These are phyloP conservation scores for Paedocypris sp. DNA, from an alignment of 2,113 vertebrate species.

Conservation along the genomic window DNA sequence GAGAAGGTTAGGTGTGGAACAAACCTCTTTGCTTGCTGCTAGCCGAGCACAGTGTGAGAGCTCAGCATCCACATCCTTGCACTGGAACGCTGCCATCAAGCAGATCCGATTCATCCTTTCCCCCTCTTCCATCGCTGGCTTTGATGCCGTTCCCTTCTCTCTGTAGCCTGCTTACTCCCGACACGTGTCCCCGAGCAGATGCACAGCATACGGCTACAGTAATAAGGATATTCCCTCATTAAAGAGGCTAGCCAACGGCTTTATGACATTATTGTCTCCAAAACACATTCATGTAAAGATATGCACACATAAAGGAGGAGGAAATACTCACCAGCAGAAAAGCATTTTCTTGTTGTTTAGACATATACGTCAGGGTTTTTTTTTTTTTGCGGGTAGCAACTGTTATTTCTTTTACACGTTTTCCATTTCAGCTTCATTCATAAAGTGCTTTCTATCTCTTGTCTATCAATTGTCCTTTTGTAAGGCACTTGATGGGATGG, in stretches of 20 bases:
- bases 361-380: no score
- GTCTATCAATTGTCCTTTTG: no score
- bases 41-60: neutral
- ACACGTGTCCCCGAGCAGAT: neutral
- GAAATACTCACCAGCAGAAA: no score
- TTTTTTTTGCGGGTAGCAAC: no score
- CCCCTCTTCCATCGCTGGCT: neutral
- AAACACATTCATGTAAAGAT: neutral
- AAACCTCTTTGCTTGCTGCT: neutral
- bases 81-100: neutral
- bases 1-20: neutral
- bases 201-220: conserved; percentile 30
- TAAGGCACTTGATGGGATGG: no score
- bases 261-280: conserved; percentile 4
- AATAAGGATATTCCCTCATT: conserved; percentile 36
- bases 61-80: neutral
- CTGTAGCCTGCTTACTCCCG: neutral
- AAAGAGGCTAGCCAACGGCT: neutral
- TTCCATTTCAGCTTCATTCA: no score
- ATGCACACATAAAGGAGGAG: neutral
- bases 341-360: no score
- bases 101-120: neutral
- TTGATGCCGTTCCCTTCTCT: neutral
- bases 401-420: no score
- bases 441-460: no score